Evolutionary conservation across 2,888 invertebrate species (phyloP).

Genomic region (Piscicola geometra): DNA sequence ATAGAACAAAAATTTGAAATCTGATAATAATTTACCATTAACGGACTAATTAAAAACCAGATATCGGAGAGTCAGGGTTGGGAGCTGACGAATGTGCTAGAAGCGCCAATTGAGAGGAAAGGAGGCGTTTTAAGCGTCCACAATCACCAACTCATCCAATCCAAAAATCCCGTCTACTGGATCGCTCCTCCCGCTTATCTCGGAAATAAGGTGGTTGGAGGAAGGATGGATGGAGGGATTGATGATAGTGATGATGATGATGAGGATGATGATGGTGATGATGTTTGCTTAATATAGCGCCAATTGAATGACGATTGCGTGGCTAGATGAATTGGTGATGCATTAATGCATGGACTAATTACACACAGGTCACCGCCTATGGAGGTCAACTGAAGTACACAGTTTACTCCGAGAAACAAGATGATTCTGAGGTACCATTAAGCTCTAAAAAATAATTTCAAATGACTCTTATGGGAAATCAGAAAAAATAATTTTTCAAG

Average conservation of each 20-base stretch:
- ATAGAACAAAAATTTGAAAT: too few species aligned
- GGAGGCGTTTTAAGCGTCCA: slow-evolving; percentile 46
- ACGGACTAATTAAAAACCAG: not conserved
- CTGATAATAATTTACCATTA: too few species aligned
- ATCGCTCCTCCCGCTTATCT: slow-evolving; percentile 69
- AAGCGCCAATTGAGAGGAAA: slow-evolving; percentile 45
- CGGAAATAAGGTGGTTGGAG: slow-evolving; percentile 64
- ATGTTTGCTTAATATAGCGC: too few species aligned
- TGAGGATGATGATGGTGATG: not conserved
- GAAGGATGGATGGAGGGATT: too few species aligned
- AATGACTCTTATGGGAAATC: too few species aligned
- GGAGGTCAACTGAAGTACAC: slow-evolving; percentile 78
- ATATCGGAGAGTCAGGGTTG: slow-evolving; percentile 63
- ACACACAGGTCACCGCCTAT: slow-evolving; percentile 70
- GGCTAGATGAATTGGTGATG: too few species aligned
- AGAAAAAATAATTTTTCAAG: slow-evolving; percentile 50
- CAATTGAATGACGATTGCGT: too few species aligned
- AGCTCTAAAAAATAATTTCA: too few species aligned
- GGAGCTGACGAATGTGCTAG: slow-evolving; percentile 62
- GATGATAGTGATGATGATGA: too few species aligned
- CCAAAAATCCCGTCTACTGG: slow-evolving; percentile 64
- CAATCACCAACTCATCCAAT: slow-evolving; percentile 37
- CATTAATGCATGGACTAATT: not conserved
- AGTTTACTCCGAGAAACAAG: slow-evolving; percentile 56
- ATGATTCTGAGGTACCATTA: slow-evolving; percentile 69